Conservation (phyloP, 2,113 vertebrate genomes). For the Lates calcarifer region DNA sequence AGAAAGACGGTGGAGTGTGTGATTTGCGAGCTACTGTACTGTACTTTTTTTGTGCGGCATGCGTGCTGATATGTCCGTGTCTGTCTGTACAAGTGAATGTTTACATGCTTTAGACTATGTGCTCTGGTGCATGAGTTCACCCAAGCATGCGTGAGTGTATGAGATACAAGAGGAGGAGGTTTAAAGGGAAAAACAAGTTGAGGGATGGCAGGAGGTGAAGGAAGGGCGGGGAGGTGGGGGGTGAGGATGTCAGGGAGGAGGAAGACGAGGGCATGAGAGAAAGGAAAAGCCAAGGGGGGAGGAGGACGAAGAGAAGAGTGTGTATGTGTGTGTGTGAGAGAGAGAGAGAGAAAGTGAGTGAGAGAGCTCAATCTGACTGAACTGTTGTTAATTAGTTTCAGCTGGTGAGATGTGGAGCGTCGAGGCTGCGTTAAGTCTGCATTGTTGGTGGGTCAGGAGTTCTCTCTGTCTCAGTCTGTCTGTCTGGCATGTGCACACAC, state of each 20-base stretch:
- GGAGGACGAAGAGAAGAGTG: neutral
- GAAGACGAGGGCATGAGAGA: conserved; percentile 67
- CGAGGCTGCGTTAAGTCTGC: conserved; percentile 57
- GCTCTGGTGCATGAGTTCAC: conserved; percentile 16
- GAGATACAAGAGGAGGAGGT: conserved; percentile 3
- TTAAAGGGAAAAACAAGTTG: conserved; percentile 65
- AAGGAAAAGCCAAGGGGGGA: conserved; percentile 50
- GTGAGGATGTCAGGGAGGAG: conserved; percentile 63
- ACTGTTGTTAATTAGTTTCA: conserved; percentile 84
- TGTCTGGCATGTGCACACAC: conserved; percentile 6
- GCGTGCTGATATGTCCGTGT: conserved; percentile 5
- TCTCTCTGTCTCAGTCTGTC: conserved; percentile 44
- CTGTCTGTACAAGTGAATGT: conserved; percentile 46
- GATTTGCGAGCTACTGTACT: conserved; percentile 40
- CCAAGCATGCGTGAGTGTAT: conserved; percentile 17
- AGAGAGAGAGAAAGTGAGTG: conserved; percentile 64
- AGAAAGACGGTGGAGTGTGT: neutral
- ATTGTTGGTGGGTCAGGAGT: conserved; percentile 70
- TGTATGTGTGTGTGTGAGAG: conserved; percentile 3
- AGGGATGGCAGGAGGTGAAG: conserved; percentile 67
- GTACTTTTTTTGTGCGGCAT: neutral
- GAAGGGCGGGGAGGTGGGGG: conserved; percentile 43
- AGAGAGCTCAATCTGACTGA: conserved; percentile 68
- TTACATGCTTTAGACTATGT: conserved; percentile 38
- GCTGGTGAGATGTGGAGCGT: conserved; percentile 64